Conservation (phyloP, 2,888 invertebrate species). For the Dermolepida albohirtum region DNA sequence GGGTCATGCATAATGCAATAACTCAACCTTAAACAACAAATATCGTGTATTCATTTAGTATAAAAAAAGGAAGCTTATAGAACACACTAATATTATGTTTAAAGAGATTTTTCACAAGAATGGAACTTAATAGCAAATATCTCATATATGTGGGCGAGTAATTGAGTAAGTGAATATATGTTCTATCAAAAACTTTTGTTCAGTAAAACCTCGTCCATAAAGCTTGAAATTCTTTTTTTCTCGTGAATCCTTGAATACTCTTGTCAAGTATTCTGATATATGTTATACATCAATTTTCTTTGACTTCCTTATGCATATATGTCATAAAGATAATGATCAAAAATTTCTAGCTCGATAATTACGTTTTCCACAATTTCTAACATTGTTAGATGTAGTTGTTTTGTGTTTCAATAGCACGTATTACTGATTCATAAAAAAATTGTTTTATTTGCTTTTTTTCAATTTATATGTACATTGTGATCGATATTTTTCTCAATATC, state of each 20-base stretch:
- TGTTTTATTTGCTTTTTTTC: conserved; percentile 46
- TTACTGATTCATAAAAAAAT: conserved; percentile 51
- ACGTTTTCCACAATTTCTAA: conserved; percentile 54
- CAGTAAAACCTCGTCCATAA: conserved; percentile 53
- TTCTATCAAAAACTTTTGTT: conserved; percentile 55
- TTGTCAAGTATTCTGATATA: conserved; percentile 54
- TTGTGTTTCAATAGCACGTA: conserved; percentile 51
- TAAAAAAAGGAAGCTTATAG: too few species aligned
- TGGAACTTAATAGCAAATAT: conserved; percentile 30
- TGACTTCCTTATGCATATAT: conserved; percentile 57
- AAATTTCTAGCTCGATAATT: conserved; percentile 52
- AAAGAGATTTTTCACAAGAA: too few species aligned
- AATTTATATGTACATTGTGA: background rate
- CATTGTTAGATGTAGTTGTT: conserved; percentile 49
- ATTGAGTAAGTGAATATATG: conserved; percentile 55
- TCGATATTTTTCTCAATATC: too few species aligned
- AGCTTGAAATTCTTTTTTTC: conserved; percentile 54
- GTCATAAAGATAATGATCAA: conserved; percentile 56
- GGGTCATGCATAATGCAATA: too few species aligned
- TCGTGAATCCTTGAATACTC: conserved; percentile 50
- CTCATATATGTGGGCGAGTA: conserved; percentile 20
- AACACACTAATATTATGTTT: too few species aligned
- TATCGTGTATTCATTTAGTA: too few species aligned
- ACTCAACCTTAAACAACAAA: too few species aligned
- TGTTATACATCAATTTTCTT: conserved; percentile 55